Evolutionary conservation across 2,797 vertebrate genomes (phyloP), one percentile per base, ranked within the genome.

Genomic region (Botia almorhae): DNA sequence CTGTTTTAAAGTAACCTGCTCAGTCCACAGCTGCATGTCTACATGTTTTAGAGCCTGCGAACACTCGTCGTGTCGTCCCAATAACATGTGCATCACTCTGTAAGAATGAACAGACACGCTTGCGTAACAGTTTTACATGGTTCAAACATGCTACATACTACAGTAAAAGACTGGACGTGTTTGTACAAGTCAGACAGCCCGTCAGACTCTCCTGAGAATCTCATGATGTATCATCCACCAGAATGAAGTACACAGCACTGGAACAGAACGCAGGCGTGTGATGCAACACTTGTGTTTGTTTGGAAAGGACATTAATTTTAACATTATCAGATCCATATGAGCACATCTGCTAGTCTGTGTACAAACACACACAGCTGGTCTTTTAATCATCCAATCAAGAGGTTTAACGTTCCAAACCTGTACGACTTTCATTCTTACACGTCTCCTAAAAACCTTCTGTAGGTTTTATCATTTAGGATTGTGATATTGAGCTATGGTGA

Each of bases 31-130:
- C 81, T 84, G 84, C 83, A 46, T 26, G 81, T 82, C 72, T 81
- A 65, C 76, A n/a, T n/a, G n/a, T n/a, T n/a, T n/a, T n/a, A n/a
- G n/a, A n/a, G n/a, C n/a, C n/a, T n/a, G n/a, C n/a, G n/a, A n/a
- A n/a, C n/a, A n/a, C n/a, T n/a, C n/a, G n/a, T n/a, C n/a, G n/a
- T n/a, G n/a, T n/a, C n/a, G n/a, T n/a, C n/a, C n/a, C n/a, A n/a
- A n/a, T n/a, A n/a, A n/a, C n/a, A n/a, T n/a, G n/a, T n/a, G n/a
- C n/a, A n/a, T n/a, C n/a, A n/a, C n/a, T n/a, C n/a, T 88, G 79
- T 87, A 88, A 90, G 86, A 90, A 90, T 90, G 85, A 80, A 84
- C 82, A 60, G 85, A 83, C 77, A 78, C 74, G 83, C 85, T 92
- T 88, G 91, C 88, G 86, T 87, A 63, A 63, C 33, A 33, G 8